phyloP scores from a whole-genome alignment of 2,888 invertebrate species.

The Heteromurus nitidus region DNA sequence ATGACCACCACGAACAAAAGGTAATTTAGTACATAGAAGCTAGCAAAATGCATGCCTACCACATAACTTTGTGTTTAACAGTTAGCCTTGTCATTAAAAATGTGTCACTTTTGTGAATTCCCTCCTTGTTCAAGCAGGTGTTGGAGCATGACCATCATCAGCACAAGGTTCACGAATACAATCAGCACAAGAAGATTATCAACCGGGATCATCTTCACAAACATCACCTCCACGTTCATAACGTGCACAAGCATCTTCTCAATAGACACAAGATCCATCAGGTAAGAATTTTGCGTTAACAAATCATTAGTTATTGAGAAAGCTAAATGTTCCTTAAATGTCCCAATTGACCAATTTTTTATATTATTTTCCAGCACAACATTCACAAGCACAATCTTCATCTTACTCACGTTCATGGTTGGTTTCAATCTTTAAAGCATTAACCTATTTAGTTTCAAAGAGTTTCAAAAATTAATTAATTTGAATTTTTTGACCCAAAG shows the following conservation, averaged over 20 bases:
- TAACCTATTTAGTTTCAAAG: no score
- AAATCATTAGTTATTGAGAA: neutral
- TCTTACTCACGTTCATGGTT: conserved; percentile 63
- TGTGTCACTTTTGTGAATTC: no score
- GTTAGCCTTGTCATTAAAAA: no score
- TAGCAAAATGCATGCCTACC: no score
- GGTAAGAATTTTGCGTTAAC: conserved; percentile 30
- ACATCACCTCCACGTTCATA: conserved; percentile 69
- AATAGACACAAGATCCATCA: conserved; percentile 67
- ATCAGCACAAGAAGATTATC: conserved; percentile 67
- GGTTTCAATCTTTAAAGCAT: no score
- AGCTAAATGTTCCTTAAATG: neutral
- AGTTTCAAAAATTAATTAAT: no score
- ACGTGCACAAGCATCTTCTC: conserved; percentile 62
- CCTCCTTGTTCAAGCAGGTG: no score
- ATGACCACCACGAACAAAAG: conserved; percentile 64
- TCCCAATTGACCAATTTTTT: no score
- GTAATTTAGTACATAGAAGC: no score
- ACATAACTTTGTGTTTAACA: no score
- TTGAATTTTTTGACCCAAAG: no score
- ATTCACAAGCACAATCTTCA: conserved; percentile 69
- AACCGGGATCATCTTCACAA: conserved; percentile 70
- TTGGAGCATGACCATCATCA: conserved; percentile 65
- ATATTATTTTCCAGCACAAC: conserved; percentile 57
- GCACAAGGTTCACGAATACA: conserved; percentile 64